phyloP scores from a whole-genome alignment of 2,888 invertebrate species.

The Apotomis capreana region DNA sequence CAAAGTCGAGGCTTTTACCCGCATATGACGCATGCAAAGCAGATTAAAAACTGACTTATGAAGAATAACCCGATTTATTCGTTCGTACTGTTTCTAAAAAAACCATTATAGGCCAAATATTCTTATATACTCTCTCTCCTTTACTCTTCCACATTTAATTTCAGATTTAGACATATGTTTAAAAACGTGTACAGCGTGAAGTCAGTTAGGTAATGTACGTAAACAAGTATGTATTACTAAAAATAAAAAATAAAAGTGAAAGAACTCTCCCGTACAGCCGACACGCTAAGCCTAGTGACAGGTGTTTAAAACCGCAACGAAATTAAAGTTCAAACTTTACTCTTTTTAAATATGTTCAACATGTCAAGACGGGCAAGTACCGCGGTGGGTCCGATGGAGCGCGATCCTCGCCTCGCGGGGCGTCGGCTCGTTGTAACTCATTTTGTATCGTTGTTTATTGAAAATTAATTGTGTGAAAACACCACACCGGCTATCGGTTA shows the following conservation, averaged over 20 bases:
- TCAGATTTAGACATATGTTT: no score
- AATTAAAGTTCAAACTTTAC: conserved; percentile 28
- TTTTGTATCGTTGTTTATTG: conserved; percentile 70
- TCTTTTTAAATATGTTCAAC: conserved; percentile 49
- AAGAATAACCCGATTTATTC: conserved; percentile 3
- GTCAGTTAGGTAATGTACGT: no score
- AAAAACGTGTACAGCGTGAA: no score
- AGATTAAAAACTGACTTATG: conserved; percentile 22
- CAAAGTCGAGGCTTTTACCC: conserved; percentile 49
- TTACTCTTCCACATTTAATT: no score
- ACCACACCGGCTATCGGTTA: conserved; percentile 55
- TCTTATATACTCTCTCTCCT: no score
- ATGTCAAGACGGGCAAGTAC: conserved; percentile 55
- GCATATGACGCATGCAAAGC: conserved; percentile 36
- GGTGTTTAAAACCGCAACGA: conserved; percentile 46
- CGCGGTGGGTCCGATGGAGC: conserved; percentile 62
- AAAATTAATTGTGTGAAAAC: conserved; percentile 74
- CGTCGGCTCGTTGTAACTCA: conserved; percentile 60
- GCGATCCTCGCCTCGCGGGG: conserved; percentile 63
- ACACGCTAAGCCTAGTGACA: conserved; percentile 25
- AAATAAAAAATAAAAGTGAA: neutral
- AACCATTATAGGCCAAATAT: no score
- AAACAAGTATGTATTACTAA: neutral
- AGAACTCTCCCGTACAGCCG: conserved; percentile 7
- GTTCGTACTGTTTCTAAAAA: neutral